Percentiles rank a stretch among this genome's conserved stretches.
Conservation (phyloP, 1,140 invertebrate genomes). For the Listronotus oregonensis region DNA sequence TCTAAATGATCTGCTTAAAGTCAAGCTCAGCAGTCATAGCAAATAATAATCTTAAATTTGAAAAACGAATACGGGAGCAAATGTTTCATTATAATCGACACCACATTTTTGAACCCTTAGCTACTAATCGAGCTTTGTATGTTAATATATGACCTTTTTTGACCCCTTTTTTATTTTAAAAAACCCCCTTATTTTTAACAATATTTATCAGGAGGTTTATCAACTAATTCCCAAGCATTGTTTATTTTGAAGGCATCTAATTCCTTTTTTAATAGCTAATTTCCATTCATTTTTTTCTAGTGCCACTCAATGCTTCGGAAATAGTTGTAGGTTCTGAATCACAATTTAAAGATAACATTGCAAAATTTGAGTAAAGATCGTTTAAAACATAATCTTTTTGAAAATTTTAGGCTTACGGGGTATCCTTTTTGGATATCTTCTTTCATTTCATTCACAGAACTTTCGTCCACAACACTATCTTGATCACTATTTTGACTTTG, state of each 20-base stretch:
- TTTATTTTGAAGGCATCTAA: constrained; percentile 49
- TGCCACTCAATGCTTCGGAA: constrained; percentile 29
- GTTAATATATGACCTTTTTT: constrained; percentile 48
- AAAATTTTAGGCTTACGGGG: too few species aligned
- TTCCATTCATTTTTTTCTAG: constrained; percentile 36
- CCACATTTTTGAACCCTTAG: constrained; percentile 55
- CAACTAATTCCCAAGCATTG: constrained; percentile 53
- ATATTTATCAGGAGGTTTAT: constrained; percentile 41
- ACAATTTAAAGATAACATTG: constrained; percentile 22
- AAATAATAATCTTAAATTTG: constrained; percentile 35
- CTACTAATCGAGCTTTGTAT: constrained; percentile 52
- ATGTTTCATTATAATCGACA: constrained; percentile 53
- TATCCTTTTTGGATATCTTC: not conserved
- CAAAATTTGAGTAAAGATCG: constrained; percentile 8
- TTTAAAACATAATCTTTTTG: too few species aligned
- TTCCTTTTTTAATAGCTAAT: constrained; percentile 44
- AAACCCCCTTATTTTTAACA: constrained; percentile 57
- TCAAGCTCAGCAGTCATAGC: constrained; percentile 31
- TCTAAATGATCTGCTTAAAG: constrained; percentile 30
- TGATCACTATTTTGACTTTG: constrained; percentile 5
- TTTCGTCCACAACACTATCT: constrained; percentile 3
- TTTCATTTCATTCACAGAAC: constrained; percentile 7
- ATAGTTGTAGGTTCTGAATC: constrained; percentile 25
- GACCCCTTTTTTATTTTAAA: constrained; percentile 49
- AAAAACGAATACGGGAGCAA: constrained; percentile 51